Base-by-base conservation (phyloP, 2,797 vertebrate genomes). In the Peromyscus attwateri region DNA sequence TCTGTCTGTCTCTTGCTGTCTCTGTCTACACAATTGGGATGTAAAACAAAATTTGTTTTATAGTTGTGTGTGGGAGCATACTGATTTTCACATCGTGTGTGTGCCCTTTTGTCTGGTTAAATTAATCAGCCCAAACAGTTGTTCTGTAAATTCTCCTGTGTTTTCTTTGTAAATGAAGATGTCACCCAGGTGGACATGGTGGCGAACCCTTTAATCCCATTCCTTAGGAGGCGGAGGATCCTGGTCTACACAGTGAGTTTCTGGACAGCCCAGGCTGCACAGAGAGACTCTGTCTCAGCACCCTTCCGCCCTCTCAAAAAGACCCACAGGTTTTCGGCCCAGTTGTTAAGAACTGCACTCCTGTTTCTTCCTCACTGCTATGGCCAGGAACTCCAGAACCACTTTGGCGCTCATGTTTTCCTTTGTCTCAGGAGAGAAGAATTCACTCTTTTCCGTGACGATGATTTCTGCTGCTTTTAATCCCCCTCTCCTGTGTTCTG, bases 81-180 rank as follows among this genome's bases (percentile, higher is more conserved):
- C 85, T 91, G 52, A 55, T 64, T 64, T 71, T 95, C 17, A 12
- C 43, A 17, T 93, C 49, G 73, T 3, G 31, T 73, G 29, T 73
- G 31, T 91, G 34, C 92, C 60, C 27, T 76, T 43, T 3, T 29
- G 9, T 95, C 70, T 88, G 79, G 29, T 8, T 88, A 64, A 84
- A 94, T 87, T 96, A 43, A 46, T 76, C 85, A 90, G 52, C 62
- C 87, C 29, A 83, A 84, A 31, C 87, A 84, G 55, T 91, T 91
- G 62, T 46, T 84, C 83, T 79, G 5, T 64, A 87, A 12, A 73
- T 82, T 94, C 11, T 85, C 43, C 84, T 43, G 66, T 81, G 57
- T 82, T 89, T 91, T 81, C 49, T 83, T 43, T n/a, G 40, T 43
- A 40, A 85, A 70, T 79, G 37, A 60, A 46, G 89, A 93, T 79